A percentile compares a stretch with the other conserved stretches of the same genome.
These are phyloP conservation scores for Oryzias dopingdopingensis DNA, from an alignment of 2,797 vertebrate species.

Conservation along the genomic window DNA sequence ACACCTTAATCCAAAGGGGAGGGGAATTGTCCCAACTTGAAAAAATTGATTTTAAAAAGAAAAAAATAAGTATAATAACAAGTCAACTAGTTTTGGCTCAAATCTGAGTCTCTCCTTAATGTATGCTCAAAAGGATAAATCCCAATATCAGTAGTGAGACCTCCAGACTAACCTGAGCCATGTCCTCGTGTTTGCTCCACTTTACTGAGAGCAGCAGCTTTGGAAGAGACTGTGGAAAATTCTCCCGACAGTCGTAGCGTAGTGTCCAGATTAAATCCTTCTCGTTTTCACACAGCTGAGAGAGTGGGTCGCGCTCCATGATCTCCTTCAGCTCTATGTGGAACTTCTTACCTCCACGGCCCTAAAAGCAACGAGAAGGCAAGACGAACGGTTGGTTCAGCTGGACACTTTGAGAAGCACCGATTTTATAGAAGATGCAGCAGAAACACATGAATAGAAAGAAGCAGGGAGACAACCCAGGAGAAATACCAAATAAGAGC, in stretches of 20 bases:
- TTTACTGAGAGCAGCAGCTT: conserved; percentile 96
- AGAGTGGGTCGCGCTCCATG: conserved; percentile 95
- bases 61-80: not conserved
- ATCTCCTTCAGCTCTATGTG: conserved; percentile 96
- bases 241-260: conserved; percentile 90
- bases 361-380: conserved; percentile 65
- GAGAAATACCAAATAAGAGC: too few relatives aligned
- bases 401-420: not conserved
- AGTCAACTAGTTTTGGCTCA: too few relatives aligned
- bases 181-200: conserved; percentile 98
- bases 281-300: conserved; percentile 97
- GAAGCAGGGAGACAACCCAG: not conserved
- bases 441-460: not conserved
- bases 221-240: conserved; percentile 93
- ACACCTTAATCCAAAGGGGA: too few relatives aligned
- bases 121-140: not conserved
- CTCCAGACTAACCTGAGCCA: conserved; percentile 86
- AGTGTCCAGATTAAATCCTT: conserved; percentile 99
- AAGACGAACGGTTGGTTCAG: not conserved
- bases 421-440: not conserved
- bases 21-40: too few relatives aligned
- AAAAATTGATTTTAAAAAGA: not conserved
- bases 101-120: too few relatives aligned
- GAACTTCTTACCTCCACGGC: conserved; percentile 96
- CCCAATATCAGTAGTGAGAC: not conserved